These are phyloP conservation scores for Macaria liturata DNA, from an alignment of 2,888 invertebrate species.

Conservation along the genomic window DNA sequence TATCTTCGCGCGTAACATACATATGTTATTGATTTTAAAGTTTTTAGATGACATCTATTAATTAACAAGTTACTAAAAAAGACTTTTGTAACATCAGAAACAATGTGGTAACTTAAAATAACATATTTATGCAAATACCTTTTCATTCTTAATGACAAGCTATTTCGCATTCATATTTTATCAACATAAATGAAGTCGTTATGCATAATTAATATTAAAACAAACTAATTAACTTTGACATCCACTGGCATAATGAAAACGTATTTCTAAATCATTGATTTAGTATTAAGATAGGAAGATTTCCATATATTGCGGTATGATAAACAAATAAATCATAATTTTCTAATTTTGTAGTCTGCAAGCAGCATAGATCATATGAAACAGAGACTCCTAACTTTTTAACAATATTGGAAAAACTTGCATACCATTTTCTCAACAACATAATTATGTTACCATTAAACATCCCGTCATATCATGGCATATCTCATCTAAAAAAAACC, in stretches of 20 bases:
- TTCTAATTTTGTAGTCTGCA: constrained; percentile 3
- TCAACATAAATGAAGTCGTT: constrained; percentile 13
- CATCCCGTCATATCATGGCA: too few relatives aligned
- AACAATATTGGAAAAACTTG: too few relatives aligned
- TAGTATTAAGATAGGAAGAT: constrained; percentile 10
- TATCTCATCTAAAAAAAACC: too few relatives aligned
- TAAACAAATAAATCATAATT: constrained; percentile 31
- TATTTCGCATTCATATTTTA: constrained; percentile 9
- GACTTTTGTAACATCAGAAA: too few relatives aligned
- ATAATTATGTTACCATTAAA: too few relatives aligned
- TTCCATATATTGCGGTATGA: constrained; percentile 11
- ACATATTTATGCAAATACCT: constrained; percentile 3
- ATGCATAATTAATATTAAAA: constrained; percentile 21
- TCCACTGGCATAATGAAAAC: constrained; percentile 8
- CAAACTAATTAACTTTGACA: constrained; percentile 24
- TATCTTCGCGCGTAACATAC: too few relatives aligned
- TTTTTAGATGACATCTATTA: too few relatives aligned
- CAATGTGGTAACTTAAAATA: background rate
- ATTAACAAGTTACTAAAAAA: too few relatives aligned
- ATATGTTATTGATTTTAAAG: too few relatives aligned
- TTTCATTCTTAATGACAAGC: background rate
- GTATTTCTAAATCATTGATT: constrained; percentile 15
- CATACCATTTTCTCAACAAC: too few relatives aligned
- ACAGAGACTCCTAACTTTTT: too few relatives aligned
- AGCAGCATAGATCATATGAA: background rate